Evolutionary conservation across 2,888 invertebrate genomes (phyloP).

Genomic region (Tetranychus piercei): DNA sequence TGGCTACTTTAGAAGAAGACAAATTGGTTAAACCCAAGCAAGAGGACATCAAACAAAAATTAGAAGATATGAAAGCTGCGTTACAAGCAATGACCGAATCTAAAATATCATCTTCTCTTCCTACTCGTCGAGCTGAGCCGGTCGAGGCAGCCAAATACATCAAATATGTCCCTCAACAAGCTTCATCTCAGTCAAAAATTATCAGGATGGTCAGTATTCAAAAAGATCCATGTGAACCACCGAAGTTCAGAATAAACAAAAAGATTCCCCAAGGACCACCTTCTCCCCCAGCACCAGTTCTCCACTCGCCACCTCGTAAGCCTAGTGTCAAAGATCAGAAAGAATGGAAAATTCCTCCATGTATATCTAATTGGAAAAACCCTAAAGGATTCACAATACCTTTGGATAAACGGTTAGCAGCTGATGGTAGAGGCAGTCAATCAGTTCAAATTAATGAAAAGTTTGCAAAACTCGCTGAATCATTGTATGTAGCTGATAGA

Average conservation of each 20-base stretch:
- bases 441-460: slow-evolving; percentile 97
- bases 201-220: slow-evolving; percentile 86
- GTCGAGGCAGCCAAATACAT: slow-evolving; percentile 85
- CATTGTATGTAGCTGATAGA: slow-evolving; percentile 87
- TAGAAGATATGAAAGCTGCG: slow-evolving; percentile 69
- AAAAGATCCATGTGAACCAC: slow-evolving; percentile 95
- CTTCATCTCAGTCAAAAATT: slow-evolving; percentile 90
- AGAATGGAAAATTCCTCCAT: slow-evolving; percentile 98
- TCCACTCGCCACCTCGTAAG: slow-evolving; percentile 92
- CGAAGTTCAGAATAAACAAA: slow-evolving; percentile 87
- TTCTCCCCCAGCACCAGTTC: slow-evolving; percentile 92
- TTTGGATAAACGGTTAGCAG: slow-evolving; percentile 87
- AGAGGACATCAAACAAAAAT: slow-evolving; percentile 67
- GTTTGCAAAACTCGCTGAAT: slow-evolving; percentile 93
- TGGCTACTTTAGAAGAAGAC: slow-evolving; percentile 60
- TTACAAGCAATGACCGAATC: slow-evolving; percentile 67
- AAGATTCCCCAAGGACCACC: slow-evolving; percentile 97
- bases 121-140: slow-evolving; percentile 84
- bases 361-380: slow-evolving; percentile 99
- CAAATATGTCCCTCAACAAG: slow-evolving; percentile 84
- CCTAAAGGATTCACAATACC: slow-evolving; percentile 93
- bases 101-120: slow-evolving; percentile 67
- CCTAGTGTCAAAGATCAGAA: slow-evolving; percentile 96
- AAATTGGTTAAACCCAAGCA: slow-evolving; percentile 66
- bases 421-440: slow-evolving; percentile 90